phyloP scores from a whole-genome alignment of 2,888 invertebrate genomes.

The Hydrotaea diabolus region DNA sequence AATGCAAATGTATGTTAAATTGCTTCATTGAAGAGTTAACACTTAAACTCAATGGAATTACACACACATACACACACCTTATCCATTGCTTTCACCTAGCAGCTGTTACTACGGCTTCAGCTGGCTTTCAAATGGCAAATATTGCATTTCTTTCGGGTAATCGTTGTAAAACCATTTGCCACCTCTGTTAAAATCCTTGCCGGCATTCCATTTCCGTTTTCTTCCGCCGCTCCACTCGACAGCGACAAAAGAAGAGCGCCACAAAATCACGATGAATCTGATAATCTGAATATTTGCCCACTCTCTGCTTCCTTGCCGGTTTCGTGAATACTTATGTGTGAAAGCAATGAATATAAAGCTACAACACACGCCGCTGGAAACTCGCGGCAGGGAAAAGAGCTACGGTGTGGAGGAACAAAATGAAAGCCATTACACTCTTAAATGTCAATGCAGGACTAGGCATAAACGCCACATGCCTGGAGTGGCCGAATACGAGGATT shows the following conservation, averaged over 20 bases:
- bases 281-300: constrained; percentile 37
- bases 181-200: neutral
- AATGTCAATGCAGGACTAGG: constrained; percentile 6
- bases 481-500: neutral
- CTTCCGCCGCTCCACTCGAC: neutral
- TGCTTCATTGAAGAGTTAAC: constrained; percentile 19
- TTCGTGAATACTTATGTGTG: neutral
- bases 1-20: constrained; percentile 28
- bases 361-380: neutral
- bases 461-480: neutral
- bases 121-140: neutral
- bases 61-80: constrained; percentile 24
- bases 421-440: constrained; percentile 22
- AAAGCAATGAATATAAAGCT: neutral
- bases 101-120: neutral
- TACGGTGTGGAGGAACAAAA: neutral
- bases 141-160: constrained; percentile 16
- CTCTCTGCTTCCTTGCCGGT: neutral
- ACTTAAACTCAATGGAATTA: constrained; percentile 52
- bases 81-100: neutral
- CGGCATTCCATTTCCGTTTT: constrained; percentile 1
- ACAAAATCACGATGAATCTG: constrained; percentile 30
- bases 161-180: constrained; percentile 7
- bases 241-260: neutral
- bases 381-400: neutral